phyloP scores from a whole-genome alignment of 2,888 invertebrate species.

The Nezara viridula region DNA sequence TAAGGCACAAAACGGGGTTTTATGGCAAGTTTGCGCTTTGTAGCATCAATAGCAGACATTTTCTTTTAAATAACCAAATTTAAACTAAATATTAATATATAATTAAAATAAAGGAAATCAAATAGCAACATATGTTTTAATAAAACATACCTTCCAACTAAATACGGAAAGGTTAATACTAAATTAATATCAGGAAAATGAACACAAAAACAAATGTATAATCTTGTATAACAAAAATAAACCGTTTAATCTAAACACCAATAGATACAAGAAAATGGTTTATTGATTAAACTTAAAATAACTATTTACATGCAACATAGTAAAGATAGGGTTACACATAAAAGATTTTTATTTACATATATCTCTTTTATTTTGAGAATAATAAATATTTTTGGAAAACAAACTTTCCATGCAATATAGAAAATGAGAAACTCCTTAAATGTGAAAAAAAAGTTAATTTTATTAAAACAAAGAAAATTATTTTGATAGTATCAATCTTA shows the following conservation, averaged over 20 bases:
- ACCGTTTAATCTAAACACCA: conserved; percentile 60
- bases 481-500: conserved; percentile 9
- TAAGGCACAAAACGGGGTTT: conserved; percentile 74
- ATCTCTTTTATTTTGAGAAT: conserved; percentile 55
- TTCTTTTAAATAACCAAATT: conserved; percentile 21
- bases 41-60: conserved; percentile 62
- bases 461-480: conserved; percentile 33
- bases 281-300: conserved; percentile 57
- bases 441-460: not conserved
- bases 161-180: not conserved
- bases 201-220: conserved; percentile 48
- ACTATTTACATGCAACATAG: conserved; percentile 58
- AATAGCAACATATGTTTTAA: conserved; percentile 47
- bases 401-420: conserved; percentile 57
- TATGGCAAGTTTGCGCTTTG: conserved; percentile 63
- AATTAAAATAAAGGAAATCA: conserved; percentile 20
- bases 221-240: conserved; percentile 59
- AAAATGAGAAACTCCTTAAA: conserved; percentile 40
- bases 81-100: not conserved
- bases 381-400: conserved; percentile 59
- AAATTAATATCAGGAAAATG: conserved; percentile 23
- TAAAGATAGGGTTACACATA: conserved; percentile 57
- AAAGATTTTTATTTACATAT: conserved; percentile 58
- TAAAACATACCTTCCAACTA: conserved; percentile 48
- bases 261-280: conserved; percentile 58